Conservation (phyloP, 2,888 invertebrate genomes). For the Glyphotaelius pellucidus region DNA sequence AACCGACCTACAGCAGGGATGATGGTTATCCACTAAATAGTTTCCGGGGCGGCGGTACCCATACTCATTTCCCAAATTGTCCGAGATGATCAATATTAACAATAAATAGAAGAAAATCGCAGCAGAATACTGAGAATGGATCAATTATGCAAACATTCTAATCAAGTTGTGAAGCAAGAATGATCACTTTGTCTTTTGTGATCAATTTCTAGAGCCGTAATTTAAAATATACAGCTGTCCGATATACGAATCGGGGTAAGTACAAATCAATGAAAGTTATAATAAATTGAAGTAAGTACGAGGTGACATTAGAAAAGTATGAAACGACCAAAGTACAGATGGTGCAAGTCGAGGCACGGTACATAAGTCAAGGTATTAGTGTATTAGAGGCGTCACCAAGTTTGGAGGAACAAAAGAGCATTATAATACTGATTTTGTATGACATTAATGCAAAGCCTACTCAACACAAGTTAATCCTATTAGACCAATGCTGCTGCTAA, state of each 20-base stretch:
- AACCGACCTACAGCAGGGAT: no score
- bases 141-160: no score
- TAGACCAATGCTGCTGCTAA: neutral
- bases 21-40: no score
- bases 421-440: neutral
- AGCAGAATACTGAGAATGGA: no score
- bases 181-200: neutral
- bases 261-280: no score
- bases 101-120: no score
- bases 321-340: neutral
- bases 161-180: neutral
- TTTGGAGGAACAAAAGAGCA: neutral
- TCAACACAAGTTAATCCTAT: conserved; percentile 24
- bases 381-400: neutral
- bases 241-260: no score
- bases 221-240: no score
- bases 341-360: neutral
- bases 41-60: no score
- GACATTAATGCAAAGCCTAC: neutral
- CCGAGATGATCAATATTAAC: no score
- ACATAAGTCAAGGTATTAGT: neutral
- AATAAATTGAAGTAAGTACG: no score
- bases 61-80: no score
- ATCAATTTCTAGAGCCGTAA: neutral
- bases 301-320: neutral